Evolutionary conservation across 2,113 vertebrate genomes (phyloP).

Genomic region (Odontophorus gujanensis): DNA sequence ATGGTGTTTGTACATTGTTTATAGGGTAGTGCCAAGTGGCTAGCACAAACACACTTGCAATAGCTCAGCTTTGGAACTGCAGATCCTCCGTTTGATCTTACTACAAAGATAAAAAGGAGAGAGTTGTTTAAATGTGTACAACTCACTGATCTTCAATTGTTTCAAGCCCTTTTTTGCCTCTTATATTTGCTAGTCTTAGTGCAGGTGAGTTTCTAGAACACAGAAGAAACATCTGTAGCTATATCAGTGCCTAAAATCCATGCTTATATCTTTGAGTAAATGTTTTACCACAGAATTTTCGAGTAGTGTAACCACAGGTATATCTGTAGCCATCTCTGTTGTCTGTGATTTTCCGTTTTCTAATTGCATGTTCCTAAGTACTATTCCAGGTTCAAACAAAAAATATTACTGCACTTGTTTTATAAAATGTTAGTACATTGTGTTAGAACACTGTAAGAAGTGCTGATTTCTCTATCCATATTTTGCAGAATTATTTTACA

Average conservation of each 20-base stretch:
- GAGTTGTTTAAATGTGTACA: constrained; percentile 11
- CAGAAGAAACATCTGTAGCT: not conserved
- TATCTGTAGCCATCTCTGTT: not conserved
- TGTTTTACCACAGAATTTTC: not conserved
- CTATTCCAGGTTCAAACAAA: constrained; percentile 12
- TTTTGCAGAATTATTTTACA: constrained; percentile 34
- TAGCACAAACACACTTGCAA: not conserved
- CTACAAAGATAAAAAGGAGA: not conserved
- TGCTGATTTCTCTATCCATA: not conserved
- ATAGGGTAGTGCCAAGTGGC: not conserved
- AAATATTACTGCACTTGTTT: constrained; percentile 11
- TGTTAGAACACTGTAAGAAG: not conserved
- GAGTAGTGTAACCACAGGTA: not conserved
- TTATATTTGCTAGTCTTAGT: not conserved
- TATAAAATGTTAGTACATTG: not conserved
- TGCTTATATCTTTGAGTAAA: not conserved
- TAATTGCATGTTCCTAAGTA: not conserved
- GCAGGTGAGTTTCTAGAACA: not conserved
- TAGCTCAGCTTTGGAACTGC: not conserved
- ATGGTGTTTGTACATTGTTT: constrained; percentile 6
- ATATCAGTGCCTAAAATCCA: not conserved
- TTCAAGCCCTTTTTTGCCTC: not conserved
- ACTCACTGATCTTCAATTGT: not conserved
- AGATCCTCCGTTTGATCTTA: constrained; percentile 8
- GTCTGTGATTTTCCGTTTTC: not conserved